Conservation (phyloP, 2,797 vertebrate species). For the Mormyrus proboscirostris region DNA sequence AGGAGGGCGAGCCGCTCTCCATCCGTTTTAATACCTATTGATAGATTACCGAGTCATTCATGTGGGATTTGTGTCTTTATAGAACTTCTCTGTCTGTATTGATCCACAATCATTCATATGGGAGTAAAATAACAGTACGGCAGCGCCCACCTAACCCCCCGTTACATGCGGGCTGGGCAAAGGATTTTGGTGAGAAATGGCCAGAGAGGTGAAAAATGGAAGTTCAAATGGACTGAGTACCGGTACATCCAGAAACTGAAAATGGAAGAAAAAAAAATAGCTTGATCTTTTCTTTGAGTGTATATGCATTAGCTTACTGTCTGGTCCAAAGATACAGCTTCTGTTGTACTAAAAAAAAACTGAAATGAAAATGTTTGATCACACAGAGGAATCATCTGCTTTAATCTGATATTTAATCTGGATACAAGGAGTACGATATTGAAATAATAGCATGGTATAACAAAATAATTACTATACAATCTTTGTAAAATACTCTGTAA, state of each 20-base stretch:
- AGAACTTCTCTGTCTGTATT: background rate
- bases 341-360: constrained; percentile 16
- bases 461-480: background rate
- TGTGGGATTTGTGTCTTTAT: background rate
- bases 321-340: background rate
- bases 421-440: background rate
- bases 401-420: constrained; percentile 25
- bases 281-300: background rate
- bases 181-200: background rate
- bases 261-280: no score
- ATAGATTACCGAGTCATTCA: background rate
- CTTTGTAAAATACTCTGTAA: background rate
- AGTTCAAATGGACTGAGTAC: background rate
- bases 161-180: background rate
- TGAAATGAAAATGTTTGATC: background rate
- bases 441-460: background rate
- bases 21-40: background rate
- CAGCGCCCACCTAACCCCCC: no score
- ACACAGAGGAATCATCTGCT: constrained; percentile 22
- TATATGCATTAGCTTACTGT: background rate
- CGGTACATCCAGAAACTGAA: background rate
- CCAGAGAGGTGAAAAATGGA: background rate
- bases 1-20: background rate
- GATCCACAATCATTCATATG: background rate
- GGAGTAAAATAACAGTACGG: background rate